Evolutionary conservation across 2,113 vertebrate species (phyloP).

Genomic region (Proteles cristata): DNA sequence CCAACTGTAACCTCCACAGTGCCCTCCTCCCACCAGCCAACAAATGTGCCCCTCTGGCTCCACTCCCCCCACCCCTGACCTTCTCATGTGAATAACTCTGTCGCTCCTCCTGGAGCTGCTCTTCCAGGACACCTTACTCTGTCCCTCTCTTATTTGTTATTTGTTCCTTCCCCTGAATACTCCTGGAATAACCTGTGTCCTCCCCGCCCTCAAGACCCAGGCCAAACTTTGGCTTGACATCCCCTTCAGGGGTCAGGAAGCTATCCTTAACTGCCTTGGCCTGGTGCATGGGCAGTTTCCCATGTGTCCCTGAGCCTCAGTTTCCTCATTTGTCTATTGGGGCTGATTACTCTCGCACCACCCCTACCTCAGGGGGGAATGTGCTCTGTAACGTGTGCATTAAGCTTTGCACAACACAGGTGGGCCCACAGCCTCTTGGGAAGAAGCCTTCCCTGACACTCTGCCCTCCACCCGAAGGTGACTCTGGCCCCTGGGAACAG

Average conservation of each 20-base stretch:
- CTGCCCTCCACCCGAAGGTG: not conserved
- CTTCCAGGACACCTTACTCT: not conserved
- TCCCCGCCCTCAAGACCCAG: not conserved
- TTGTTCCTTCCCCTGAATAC: not conserved
- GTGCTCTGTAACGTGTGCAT: not conserved
- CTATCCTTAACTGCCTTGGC: not conserved
- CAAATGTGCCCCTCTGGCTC: rapidly evolving
- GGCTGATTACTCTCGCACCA: too few species aligned
- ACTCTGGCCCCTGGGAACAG: not conserved
- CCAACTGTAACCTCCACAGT: not conserved
- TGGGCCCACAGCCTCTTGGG: not conserved
- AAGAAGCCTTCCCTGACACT: not conserved
- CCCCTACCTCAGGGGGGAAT: not conserved
- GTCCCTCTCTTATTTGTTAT: not conserved
- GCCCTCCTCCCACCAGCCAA: rapidly evolving
- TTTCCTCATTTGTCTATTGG: not conserved
- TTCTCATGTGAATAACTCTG: not conserved
- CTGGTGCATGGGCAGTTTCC: not conserved
- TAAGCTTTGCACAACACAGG: not conserved
- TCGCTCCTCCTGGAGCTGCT: not conserved
- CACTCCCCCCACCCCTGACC: not conserved
- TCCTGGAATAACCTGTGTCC: not conserved
- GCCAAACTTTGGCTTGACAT: not conserved
- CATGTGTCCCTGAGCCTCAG: not conserved
- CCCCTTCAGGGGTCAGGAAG: not conserved